phyloP scores from a whole-genome alignment of 2,888 invertebrate species.

The Drosophila melanocephala region DNA sequence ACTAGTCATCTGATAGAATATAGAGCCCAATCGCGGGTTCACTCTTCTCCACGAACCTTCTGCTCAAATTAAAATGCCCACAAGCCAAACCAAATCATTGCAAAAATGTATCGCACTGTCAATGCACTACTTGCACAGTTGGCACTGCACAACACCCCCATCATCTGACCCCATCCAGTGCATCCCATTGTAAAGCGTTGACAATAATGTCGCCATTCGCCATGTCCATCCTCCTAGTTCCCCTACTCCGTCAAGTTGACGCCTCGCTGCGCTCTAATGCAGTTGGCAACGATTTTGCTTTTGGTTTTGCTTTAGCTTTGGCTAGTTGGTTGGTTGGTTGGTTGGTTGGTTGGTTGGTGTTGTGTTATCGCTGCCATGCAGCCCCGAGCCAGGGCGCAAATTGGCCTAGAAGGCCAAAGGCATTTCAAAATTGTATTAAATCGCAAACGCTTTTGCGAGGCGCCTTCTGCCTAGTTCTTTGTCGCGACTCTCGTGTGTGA shows the following conservation, averaged over 20 bases:
- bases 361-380: conserved; percentile 75
- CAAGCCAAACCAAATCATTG: conserved; percentile 58
- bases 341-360: conserved; percentile 11
- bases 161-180: not conserved
- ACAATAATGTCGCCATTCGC: conserved; percentile 53
- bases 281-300: conserved; percentile 37
- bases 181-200: conserved; percentile 40
- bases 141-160: conserved; percentile 3
- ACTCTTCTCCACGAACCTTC: not conserved
- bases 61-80: conserved; percentile 54
- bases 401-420: conserved; percentile 74
- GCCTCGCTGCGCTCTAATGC: conserved; percentile 66
- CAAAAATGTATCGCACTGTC: conserved; percentile 51
- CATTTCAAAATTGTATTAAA: conserved; percentile 79
- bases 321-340: not conserved
- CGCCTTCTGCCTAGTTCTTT: conserved; percentile 46
- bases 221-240: conserved; percentile 10
- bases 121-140: conserved; percentile 20
- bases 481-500: conserved; percentile 42
- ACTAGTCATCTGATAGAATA: not conserved
- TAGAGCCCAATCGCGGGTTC: conserved; percentile 9
- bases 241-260: conserved; percentile 27
- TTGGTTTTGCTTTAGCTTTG: conserved; percentile 25
- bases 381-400: conserved; percentile 55
- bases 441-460: conserved; percentile 56